Percentiles rank a stretch among this genome's conserved stretches.
These are phyloP conservation scores for Monomorium pharaonis DNA, from an alignment of 1,140 invertebrate genomes.

Conservation along the genomic window DNA sequence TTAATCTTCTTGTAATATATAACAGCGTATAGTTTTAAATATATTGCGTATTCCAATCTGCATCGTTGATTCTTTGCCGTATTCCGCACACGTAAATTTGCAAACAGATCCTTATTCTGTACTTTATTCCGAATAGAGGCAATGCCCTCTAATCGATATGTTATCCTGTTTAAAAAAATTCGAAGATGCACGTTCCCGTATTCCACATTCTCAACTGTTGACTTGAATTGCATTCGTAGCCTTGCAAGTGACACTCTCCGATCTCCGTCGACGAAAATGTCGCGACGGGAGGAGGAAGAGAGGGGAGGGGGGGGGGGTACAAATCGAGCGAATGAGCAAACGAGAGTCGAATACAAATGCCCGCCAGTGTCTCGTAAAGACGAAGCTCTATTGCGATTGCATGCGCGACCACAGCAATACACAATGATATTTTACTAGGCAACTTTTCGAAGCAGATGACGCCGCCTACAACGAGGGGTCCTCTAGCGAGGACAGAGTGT, in stretches of 20 bases:
- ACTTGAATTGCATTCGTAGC: constrained; percentile 7
- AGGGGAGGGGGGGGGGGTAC: neutral
- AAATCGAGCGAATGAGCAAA: constrained; percentile 14
- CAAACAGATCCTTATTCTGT: neutral
- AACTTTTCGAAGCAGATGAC: constrained; percentile 54
- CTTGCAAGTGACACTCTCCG: neutral
- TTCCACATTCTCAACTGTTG: neutral
- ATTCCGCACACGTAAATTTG: neutral
- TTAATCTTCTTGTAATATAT: too few relatives aligned
- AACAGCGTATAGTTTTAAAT: neutral
- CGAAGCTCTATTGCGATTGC: constrained; percentile 13
- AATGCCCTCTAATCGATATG: neutral
- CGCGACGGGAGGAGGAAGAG: neutral
- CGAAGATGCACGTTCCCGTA: neutral
- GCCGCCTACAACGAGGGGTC: neutral
- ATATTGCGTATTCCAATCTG: neutral
- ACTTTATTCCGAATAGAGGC: neutral
- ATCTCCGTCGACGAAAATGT: neutral
- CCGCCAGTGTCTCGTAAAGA: constrained; percentile 46
- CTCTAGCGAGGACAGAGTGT: neutral
- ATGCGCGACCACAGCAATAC: constrained; percentile 16
- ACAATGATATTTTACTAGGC: constrained; percentile 60
- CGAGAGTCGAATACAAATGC: constrained; percentile 40
- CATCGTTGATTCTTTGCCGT: neutral
- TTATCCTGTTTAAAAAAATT: neutral